Base-by-base conservation (phyloP, 2,113 vertebrate genomes). In the Agelaius tricolor region DNA sequence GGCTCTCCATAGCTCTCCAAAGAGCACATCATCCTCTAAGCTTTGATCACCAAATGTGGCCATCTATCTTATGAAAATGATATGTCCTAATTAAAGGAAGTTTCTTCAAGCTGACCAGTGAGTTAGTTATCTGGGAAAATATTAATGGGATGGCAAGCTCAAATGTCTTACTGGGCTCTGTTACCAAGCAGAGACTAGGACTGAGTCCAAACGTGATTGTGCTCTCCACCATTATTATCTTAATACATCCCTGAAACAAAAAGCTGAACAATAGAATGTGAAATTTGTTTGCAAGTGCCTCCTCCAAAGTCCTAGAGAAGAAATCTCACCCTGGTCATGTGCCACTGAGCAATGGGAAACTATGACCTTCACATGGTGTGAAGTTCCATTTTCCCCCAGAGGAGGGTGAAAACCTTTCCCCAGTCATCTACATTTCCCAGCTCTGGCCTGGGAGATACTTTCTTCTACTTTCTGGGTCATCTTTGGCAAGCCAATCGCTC, bases 101-200 rank as follows among this genome's bases (percentile, higher is more conserved):
- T 74, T 94, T 82, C 61, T 79, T 96, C 92, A 95, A 96, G 91
- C 87, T 97, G 94, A 77, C 94, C 33, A 39, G 75, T 68, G 75
- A 78, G 82, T 93, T 69, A 95, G 90, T 95, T 93, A 97, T 91
- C 92, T 69, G 66, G 81, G 67, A 97, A 97, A 97, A 95, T 59
- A 96, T 92, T 97, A 92, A 83, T 17, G 30, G 33, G 86, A 62
- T 87, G 67, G 94, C 69, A 97, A 97, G 87, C 66, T 80, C 24
- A 4, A 66, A 81, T 73, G 66, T 85, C 93, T 95, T 95, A 77
- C 23, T 63, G 59, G n/a, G 55, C 10, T 93, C 54, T 61, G 55
- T 92, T 96, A 97, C 31, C 33, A 87, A 93, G 65, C 73, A 83
- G 13, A 28, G 47, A 46, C 57, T 33, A 63, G 68, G 43, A 69